Base-by-base conservation (phyloP, 2,113 vertebrate genomes). In the Jacana jacana region DNA sequence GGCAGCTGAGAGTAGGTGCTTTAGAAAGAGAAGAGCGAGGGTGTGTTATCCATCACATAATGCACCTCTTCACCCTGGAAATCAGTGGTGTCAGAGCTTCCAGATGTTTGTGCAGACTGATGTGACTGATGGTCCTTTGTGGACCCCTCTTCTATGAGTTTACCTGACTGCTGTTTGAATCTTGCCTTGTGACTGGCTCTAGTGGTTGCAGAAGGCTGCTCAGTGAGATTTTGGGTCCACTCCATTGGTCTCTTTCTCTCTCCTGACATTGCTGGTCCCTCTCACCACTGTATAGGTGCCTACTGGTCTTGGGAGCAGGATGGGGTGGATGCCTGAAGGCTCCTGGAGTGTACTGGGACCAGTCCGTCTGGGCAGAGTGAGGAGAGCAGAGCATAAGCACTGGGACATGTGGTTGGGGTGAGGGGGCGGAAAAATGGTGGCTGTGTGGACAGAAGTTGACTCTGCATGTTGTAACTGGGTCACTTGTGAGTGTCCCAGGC, bases 401-500 rank as follows among this genome's bases (percentile, higher is more conserved):
- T 49, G 55, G 20, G 48, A 57, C 3, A 1, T 19, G 33, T 25
- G 49, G 24, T 17, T 91, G 73, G 60, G n/a, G 42, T 91, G 77
- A 30, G 30, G 27, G 6, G 2, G 17, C 9, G 28, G 16, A 3
- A 5, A 64, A 58, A 84, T 37, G 51, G 11, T 70, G 66, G n/a
- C 60, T 89, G 30, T 33, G 51, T 66, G 40, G 35, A 79, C 65
- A 68, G 55, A 83, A 81, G 14, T 81, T 86, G 72, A 51, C 64
- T 51, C 66, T 33, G 33, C 51, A 40, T 76, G 30, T 89, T 92
- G 40, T 92, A 86, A 79, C 60, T 81, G 48, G 64, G 69, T 84
- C 84, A 71, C 48, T 65, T 88, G 20, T 77, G 69, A 88, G 33
- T 86, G 57, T 88, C 86, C 40, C 68, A 60, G 80, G 64, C 51